These are phyloP conservation scores for Penaeus indicus DNA, from an alignment of 1,140 invertebrate species.

Conservation along the genomic window DNA sequence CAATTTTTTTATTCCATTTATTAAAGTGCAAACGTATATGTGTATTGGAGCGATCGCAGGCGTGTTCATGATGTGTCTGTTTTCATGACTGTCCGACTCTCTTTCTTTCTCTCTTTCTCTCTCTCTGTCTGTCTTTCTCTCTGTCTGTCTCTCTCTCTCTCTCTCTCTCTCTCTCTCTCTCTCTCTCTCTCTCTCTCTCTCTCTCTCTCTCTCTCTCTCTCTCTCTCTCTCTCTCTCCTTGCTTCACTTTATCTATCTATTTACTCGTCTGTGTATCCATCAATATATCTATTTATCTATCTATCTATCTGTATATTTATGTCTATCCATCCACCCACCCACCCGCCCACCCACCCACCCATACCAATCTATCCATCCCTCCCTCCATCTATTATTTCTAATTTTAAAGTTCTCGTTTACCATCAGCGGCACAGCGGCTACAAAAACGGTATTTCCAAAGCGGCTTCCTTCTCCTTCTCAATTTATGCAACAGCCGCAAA, in stretches of 20 bases:
- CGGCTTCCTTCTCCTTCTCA: not conserved
- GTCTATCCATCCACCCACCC: no score
- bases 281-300: not conserved
- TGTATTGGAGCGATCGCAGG: no score
- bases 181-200: not conserved
- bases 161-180: not conserved
- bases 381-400: not conserved
- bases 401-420: not conserved
- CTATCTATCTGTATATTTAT: no score
- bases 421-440: not conserved
- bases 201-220: conserved; percentile 11
- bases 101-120: conserved; percentile 2
- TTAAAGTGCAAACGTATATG: no score
- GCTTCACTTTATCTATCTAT: not conserved
- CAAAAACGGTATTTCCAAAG: no score
- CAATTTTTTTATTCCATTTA: no score
- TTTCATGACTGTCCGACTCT: not conserved
- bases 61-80: no score
- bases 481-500: not conserved
- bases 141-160: not conserved
- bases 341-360: no score
- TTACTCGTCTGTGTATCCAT: not conserved
- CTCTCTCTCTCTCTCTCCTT: not conserved
- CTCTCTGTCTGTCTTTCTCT: not conserved
- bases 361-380: no score